Evolutionary conservation across 2,113 vertebrate species (phyloP), one percentile per base, ranked within the genome.

Genomic region (Sapayoa aenigma): DNA sequence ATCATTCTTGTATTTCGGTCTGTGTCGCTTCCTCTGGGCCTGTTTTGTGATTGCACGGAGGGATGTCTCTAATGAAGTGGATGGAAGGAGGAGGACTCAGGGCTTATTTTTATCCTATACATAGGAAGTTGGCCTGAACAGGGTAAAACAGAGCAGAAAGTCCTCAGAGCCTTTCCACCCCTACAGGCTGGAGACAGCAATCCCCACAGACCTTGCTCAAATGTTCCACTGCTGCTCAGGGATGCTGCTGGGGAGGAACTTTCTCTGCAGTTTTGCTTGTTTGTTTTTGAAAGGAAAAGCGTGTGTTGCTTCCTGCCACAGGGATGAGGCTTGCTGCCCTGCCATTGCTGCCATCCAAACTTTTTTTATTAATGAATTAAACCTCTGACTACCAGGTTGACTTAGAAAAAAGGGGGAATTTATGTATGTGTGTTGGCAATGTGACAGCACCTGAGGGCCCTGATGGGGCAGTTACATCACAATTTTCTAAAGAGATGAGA

Each of bases 181-280:
- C 68, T 92, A 2, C 21, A 55, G 66, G 16, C 46, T 60, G 47
- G 87, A 96, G 89, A 95, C 90, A 89, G 80, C 30, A 81, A 60
- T 96, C 94, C 96, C 94, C 87, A 91, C 83, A 96, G 97, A 94
- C 83, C 79, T 95, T 89, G 65, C 77, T 97, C 95, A 97, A 80
- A 96, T 89, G 77, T 97, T 97, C 97, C 96, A 92, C 68, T 2
- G 0, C 94, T 95, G 93, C 87, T 69, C 14, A 2, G 87, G 46
- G 80, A 84, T 3, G 6, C 75, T 77, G 46, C 83, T 0, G 69
- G 15, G 27, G 28, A 76, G 87, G 73, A 85, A 71, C 44, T 94
- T 96, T 95, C 77, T 90, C 79, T 0, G 1, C 67, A 75, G 58
- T 58, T 93, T 92, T 67, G 14, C 80, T 66, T 96, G 81, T 94